These are phyloP conservation scores for Phoenoteleia sp. DNA, from an alignment of 2,888 invertebrate species.

Conservation along the genomic window DNA sequence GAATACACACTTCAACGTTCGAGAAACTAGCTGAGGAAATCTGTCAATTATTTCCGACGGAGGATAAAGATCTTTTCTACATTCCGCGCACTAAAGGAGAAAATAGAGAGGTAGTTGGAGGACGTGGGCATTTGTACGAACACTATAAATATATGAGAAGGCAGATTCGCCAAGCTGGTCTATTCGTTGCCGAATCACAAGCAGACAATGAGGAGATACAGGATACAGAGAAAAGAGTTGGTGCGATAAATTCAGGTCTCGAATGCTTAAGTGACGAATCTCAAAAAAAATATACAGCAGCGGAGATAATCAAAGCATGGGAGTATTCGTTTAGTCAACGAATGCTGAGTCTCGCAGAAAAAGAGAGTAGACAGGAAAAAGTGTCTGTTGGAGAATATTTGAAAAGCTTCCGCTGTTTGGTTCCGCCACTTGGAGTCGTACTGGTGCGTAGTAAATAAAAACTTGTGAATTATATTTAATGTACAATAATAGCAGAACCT, in stretches of 20 bases:
- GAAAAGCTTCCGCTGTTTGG: background rate
- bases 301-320: background rate
- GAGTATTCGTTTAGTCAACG: background rate
- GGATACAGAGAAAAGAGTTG: too few species aligned
- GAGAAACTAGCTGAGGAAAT: background rate
- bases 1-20: background rate
- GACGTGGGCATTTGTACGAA: background rate
- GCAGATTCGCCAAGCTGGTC: background rate
- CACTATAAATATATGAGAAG: background rate
- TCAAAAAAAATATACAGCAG: background rate
- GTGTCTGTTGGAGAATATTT: background rate
- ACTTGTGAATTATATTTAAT: too few species aligned
- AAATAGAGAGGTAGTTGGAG: background rate
- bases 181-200: too few species aligned
- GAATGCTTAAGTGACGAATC: background rate
- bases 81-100: background rate
- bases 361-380: background rate
- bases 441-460: too few species aligned
- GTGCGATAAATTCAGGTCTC: background rate
- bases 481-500: too few species aligned
- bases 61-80: background rate
- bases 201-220: too few species aligned
- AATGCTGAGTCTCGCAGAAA: background rate
- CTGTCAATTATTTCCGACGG: background rate
- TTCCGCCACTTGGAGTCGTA: background rate